These are phyloP conservation scores for Mesocentrotus franciscanus DNA, from an alignment of 53 echinoderm and acorn worm species.

Conservation along the genomic window DNA sequence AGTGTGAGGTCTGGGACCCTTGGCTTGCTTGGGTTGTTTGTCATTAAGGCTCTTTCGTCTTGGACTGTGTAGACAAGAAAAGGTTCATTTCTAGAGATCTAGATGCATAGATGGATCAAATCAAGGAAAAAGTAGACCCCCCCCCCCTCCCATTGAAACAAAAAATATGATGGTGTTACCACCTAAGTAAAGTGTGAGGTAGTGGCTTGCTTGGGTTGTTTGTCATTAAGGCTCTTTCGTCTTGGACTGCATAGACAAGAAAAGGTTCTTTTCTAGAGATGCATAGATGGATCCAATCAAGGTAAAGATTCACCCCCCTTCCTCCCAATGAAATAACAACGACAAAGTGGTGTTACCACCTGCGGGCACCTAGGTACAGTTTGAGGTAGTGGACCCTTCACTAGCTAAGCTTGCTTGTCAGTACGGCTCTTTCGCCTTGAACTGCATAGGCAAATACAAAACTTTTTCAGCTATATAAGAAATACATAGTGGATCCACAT, in stretches of 20 bases:
- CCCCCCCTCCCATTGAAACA: no score
- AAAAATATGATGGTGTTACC: not conserved
- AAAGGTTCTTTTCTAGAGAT: not conserved
- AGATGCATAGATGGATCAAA: not conserved
- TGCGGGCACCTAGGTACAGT: no score
- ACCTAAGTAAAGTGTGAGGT: not conserved
- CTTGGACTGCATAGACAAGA: not conserved
- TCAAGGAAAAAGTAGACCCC: no score
- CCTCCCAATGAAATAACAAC: no score
- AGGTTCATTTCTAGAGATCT: not conserved
- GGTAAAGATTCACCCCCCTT: no score
- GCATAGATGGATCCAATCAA: no score
- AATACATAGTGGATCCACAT: no score
- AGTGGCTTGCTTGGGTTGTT: not conserved
- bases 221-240: not conserved
- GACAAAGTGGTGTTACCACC: not conserved
- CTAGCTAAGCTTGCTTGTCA: not conserved
- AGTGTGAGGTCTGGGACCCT: conserved; percentile 28
- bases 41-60: not conserved
- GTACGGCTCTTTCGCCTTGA: not conserved
- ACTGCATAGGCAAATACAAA: not conserved
- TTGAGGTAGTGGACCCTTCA: not conserved
- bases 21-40: not conserved
- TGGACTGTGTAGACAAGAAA: not conserved
- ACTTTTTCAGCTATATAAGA: no score